Conservation (phyloP, 2,113 vertebrate genomes). For the Danionella cerebrum region DNA sequence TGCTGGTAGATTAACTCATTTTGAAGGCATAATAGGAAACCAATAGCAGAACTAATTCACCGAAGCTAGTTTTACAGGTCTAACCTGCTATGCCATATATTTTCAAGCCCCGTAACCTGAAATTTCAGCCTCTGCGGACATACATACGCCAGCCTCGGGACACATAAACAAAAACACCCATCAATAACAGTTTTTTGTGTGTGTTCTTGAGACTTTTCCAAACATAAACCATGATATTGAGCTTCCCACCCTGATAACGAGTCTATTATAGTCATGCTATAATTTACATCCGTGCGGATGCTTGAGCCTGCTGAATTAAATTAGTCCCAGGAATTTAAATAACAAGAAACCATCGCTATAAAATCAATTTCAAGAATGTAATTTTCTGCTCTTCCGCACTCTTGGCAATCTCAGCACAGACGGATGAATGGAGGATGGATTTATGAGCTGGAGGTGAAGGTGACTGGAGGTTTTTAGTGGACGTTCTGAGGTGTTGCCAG, state of each 20-base stretch:
- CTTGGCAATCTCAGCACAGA: background rate
- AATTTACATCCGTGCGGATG: background rate
- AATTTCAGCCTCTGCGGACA: background rate
- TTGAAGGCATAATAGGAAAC: background rate
- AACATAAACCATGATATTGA: constrained; percentile 7
- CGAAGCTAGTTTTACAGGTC: background rate
- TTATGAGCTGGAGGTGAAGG: background rate
- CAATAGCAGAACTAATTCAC: background rate
- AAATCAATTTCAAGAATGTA: background rate
- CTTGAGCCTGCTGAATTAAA: background rate
- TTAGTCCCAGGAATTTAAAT: constrained; percentile 10
- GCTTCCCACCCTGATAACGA: constrained; percentile 12
- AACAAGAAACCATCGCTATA: background rate
- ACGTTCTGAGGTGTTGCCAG: background rate
- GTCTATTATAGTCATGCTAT: background rate
- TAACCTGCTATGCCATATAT: background rate
- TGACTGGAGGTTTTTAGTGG: background rate
- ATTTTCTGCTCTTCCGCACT: background rate
- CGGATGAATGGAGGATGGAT: background rate
- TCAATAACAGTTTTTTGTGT: constrained; percentile 10
- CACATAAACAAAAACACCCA: background rate
- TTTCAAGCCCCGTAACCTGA: too few relatives aligned
- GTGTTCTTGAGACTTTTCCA: constrained; percentile 12
- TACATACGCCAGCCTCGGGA: background rate
- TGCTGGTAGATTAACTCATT: background rate